Conservation (phyloP, 2,888 invertebrate species). For the Hemicrepidius hirtus region DNA sequence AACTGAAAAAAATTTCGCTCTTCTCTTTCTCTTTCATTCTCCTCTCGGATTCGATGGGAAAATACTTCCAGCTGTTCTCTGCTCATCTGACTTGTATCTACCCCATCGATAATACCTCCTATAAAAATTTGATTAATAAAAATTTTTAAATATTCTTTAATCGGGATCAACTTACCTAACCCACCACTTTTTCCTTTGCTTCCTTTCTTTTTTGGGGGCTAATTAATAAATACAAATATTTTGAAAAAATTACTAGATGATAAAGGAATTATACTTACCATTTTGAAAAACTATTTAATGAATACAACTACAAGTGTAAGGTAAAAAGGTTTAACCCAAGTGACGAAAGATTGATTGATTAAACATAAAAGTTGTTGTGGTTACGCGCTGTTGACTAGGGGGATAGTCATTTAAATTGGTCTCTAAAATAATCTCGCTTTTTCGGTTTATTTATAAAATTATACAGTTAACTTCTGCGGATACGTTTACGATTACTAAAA, state of each 20-base stretch:
- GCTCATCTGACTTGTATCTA: conserved; percentile 93
- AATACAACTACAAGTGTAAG: not conserved
- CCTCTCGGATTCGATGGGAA: conserved; percentile 88
- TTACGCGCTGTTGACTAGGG: not conserved
- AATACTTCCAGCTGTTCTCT: conserved; percentile 95
- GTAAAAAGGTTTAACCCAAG: not conserved
- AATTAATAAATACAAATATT: conserved; percentile 9
- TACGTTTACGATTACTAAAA: too few relatives aligned
- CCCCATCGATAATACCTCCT: conserved; percentile 84
- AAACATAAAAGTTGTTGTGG: conserved; percentile 4
- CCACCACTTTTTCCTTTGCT: conserved; percentile 43
- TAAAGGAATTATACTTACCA: conserved; percentile 21
- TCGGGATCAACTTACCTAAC: conserved; percentile 29
- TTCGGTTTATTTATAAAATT: too few relatives aligned
- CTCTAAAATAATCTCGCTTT: too few relatives aligned
- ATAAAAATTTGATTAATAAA: not conserved
- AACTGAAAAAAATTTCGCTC: conserved; percentile 96
- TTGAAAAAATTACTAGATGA: conserved; percentile 10
- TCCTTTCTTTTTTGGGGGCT: conserved; percentile 48
- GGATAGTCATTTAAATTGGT: not conserved
- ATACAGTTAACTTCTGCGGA: too few relatives aligned
- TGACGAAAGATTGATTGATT: not conserved
- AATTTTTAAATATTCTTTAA: not conserved
- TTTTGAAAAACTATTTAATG: not conserved
- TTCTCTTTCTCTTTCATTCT: conserved; percentile 94